Evolutionary conservation across 2,113 vertebrate species (phyloP).

Genomic region (Butorides virescens): DNA sequence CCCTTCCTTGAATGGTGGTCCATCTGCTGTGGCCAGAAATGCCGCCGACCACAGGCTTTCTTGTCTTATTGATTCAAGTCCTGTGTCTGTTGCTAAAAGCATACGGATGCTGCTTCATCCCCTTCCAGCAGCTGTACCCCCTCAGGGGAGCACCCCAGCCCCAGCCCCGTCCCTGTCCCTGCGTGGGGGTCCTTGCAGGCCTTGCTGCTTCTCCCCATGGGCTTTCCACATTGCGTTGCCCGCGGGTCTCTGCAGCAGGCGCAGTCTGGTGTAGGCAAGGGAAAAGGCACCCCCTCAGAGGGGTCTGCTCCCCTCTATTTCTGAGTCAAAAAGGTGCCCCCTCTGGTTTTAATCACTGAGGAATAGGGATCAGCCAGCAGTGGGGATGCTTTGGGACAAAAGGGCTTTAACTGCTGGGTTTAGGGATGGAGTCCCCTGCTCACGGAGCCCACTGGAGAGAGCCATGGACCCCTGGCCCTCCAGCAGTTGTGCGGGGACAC

Average conservation of each 20-base stretch:
- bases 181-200: not conserved
- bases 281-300: not conserved
- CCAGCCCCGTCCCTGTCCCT: not conserved
- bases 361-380: not conserved
- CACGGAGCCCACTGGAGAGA: rapidly evolving
- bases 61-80: conserved; percentile 68
- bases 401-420: not conserved
- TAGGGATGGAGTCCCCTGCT: not conserved
- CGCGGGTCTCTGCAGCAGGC: not conserved
- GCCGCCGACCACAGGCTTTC: conserved; percentile 49
- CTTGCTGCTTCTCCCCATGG: not conserved
- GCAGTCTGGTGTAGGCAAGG: not conserved
- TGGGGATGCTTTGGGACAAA: not conserved
- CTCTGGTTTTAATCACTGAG: not conserved
- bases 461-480: too few relatives aligned
- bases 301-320: not conserved
- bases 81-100: conserved; percentile 51
- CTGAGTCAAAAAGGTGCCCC: not conserved
- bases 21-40: conserved; percentile 68
- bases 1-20: conserved; percentile 68
- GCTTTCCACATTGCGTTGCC: not conserved
- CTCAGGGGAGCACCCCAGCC: not conserved
- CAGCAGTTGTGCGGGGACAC: not conserved
- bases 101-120: conserved; percentile 9
- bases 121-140: conserved; percentile 13